phyloP scores from a whole-genome alignment of 2,888 invertebrate genomes.

The Caenorhabditis sulstoni region DNA sequence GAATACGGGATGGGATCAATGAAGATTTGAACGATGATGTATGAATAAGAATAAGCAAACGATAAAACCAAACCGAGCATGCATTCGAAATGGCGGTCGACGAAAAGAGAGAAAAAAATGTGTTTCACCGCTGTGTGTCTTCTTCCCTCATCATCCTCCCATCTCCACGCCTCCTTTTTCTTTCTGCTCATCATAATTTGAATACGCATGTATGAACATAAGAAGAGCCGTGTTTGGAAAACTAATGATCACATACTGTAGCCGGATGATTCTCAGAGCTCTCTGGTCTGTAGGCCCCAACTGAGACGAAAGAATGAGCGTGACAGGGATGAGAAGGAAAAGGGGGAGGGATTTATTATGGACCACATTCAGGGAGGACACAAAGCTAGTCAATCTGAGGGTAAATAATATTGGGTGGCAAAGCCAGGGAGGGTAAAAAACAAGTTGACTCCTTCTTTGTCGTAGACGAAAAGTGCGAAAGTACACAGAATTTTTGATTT shows the following conservation, averaged over 20 bases:
- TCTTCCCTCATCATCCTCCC: neutral
- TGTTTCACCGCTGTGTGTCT: conserved; percentile 25
- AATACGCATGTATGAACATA: conserved; percentile 29
- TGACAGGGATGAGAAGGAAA: conserved; percentile 7
- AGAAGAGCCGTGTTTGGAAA: neutral
- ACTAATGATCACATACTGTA: conserved; percentile 29
- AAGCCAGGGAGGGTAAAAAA: conserved; percentile 2
- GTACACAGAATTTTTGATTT: neutral
- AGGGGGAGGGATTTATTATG: conserved; percentile 40
- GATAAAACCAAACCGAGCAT: conserved; percentile 41
- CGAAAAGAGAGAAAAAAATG: too few species aligned
- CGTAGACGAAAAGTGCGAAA: neutral
- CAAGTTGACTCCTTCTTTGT: conserved; percentile 6
- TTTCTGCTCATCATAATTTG: conserved; percentile 13
- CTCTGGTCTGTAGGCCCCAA: neutral
- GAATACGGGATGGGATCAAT: conserved; percentile 31
- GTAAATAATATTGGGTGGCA: conserved; percentile 9
- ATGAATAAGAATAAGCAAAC: conserved; percentile 33
- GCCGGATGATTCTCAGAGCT: neutral
- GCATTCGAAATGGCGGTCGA: conserved; percentile 37
- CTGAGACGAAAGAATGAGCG: conserved; percentile 33
- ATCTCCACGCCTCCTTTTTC: conserved; percentile 11
- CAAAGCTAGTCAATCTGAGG: neutral
- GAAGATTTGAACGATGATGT: conserved; percentile 50
- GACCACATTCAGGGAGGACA: conserved; percentile 42